Conservation (phyloP, 1,140 invertebrate species). For the Teleopsis dalmanni region DNA sequence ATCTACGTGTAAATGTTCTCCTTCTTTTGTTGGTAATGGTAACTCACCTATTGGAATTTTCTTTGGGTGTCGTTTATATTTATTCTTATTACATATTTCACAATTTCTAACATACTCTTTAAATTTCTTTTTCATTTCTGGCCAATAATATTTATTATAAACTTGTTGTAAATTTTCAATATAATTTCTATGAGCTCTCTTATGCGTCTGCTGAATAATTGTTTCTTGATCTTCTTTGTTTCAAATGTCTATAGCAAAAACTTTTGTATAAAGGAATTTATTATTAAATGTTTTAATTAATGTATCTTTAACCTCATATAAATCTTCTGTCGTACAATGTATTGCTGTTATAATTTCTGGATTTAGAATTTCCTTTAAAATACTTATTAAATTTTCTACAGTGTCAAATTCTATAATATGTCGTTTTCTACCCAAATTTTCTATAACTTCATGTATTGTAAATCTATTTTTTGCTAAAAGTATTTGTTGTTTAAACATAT, state of each 20-base stretch:
- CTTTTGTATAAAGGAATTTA: slow-evolving; percentile 3
- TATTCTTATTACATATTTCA: slow-evolving; percentile 7
- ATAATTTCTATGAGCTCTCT: slow-evolving; percentile 11
- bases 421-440: background rate
- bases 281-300: slow-evolving; percentile 1
- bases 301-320: slow-evolving; percentile 1
- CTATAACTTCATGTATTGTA: background rate
- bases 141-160: slow-evolving; percentile 10
- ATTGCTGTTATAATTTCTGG: slow-evolving; percentile 1
- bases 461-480: background rate
- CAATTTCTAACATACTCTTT: slow-evolving; percentile 11
- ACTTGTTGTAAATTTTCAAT: slow-evolving; percentile 8
- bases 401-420: background rate
- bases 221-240: slow-evolving; percentile 5
- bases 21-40: too few relatives aligned
- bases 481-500: slow-evolving; percentile 5
- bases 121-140: slow-evolving; percentile 3
- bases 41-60: slow-evolving; percentile 10
- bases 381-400: background rate
- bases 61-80: slow-evolving; percentile 8
- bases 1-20: slow-evolving; percentile 5
- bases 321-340: slow-evolving; percentile 4
- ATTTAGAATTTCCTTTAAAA: background rate
- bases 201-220: slow-evolving; percentile 8
- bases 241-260: too few relatives aligned